Percentiles rank a stretch among this genome's conserved stretches.
Conservation (phyloP, 2,113 vertebrate genomes). For the Agapornis roseicollis region DNA sequence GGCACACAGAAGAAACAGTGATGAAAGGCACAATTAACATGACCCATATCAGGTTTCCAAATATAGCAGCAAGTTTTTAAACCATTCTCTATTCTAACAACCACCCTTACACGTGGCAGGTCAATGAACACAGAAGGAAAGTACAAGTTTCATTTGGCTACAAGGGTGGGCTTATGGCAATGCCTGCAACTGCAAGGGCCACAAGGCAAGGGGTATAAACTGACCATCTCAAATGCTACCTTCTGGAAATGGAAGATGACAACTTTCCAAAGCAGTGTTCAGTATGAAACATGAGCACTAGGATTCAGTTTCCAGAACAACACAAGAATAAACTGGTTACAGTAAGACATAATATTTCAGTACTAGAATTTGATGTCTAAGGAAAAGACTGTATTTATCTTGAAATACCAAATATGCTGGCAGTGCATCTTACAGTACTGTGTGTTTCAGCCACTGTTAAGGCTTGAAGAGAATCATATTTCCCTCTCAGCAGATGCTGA, state of each 20-base stretch:
- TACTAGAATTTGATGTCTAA: conserved; percentile 41
- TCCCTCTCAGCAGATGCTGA: conserved; percentile 21
- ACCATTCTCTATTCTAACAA: conserved; percentile 41
- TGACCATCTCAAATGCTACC: not conserved
- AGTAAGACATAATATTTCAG: conserved; percentile 11
- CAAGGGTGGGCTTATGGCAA: not conserved
- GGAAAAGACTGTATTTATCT: conserved; percentile 43
- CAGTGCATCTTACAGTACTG: conserved; percentile 63
- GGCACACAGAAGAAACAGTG: conserved; percentile 78
- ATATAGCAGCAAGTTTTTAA: conserved; percentile 75
- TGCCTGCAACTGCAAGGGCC: not conserved
- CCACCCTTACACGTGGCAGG: not conserved
- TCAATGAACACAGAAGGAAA: not conserved
- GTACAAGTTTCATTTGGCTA: not conserved
- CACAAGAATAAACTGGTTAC: not conserved
- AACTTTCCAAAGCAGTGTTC: not conserved
- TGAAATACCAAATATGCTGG: conserved; percentile 66
- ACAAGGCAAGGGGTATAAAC: conserved; percentile 6
- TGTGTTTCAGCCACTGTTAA: conserved; percentile 64
- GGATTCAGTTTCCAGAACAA: conserved; percentile 13
- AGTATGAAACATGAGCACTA: not conserved
- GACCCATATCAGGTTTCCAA: conserved; percentile 68
- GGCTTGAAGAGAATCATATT: conserved; percentile 48
- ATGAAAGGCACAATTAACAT: conserved; percentile 91
- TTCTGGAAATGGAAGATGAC: not conserved